Evolutionary conservation across 2,797 vertebrate species (phyloP).

Genomic region (Myotis myotis): DNA sequence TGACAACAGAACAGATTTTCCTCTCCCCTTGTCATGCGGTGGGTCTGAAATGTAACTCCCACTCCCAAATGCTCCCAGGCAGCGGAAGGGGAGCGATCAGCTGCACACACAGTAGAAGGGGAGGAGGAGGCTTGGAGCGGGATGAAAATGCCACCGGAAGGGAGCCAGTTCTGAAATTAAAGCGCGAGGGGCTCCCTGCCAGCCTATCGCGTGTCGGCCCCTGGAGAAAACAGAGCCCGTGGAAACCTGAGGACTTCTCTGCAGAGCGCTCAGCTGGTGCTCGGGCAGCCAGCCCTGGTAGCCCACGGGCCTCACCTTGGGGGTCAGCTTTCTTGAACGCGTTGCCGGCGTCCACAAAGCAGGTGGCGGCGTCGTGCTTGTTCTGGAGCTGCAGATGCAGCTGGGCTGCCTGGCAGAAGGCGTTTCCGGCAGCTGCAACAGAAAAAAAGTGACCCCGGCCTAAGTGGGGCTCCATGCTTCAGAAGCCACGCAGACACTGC

Average conservation of each 20-base stretch:
- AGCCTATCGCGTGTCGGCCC: background rate
- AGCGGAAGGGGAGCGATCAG: background rate
- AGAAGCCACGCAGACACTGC: background rate
- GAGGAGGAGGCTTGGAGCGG: background rate
- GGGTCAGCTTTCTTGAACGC: slow-evolving; percentile 97
- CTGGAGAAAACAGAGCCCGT: background rate
- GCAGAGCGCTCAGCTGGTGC: fast-evolving
- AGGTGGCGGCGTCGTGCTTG: slow-evolving; percentile 95
- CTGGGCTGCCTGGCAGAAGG: slow-evolving; percentile 93
- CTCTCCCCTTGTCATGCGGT: slow-evolving; percentile 34
- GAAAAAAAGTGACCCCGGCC: background rate
- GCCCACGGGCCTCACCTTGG: slow-evolving; percentile 86
- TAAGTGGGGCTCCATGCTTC: fast-evolving
- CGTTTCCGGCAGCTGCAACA: slow-evolving; percentile 91
- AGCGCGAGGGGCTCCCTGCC: background rate
- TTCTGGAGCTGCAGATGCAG: slow-evolving; percentile 95
- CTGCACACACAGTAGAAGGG: background rate
- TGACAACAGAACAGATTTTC: slow-evolving; percentile 71
- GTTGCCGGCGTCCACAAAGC: slow-evolving; percentile 94
- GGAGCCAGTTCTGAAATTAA: background rate
- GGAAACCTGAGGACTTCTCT: background rate
- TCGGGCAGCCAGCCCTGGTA: background rate
- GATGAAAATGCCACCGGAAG: background rate
- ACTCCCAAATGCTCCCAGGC: slow-evolving; percentile 69
- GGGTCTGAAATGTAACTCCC: slow-evolving; percentile 64